phyloP scores from a whole-genome alignment of 2,888 invertebrate genomes.

The Xylota sylvarum region DNA sequence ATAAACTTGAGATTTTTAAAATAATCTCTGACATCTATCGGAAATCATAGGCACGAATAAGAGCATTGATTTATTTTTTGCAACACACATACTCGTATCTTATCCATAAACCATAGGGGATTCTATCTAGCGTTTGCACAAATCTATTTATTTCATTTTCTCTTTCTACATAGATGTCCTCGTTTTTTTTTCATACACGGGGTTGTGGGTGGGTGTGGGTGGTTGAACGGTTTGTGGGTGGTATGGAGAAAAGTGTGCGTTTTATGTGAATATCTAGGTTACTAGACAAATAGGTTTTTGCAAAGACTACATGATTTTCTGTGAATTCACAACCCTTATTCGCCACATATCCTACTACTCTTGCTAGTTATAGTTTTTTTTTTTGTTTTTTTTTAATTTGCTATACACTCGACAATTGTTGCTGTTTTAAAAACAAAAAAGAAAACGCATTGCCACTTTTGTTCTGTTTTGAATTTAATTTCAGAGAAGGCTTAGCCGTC shows the following conservation, averaged over 20 bases:
- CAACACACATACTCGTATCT: not conserved
- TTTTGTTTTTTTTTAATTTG: not conserved
- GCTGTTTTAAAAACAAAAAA: conserved; percentile 9
- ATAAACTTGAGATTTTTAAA: not conserved
- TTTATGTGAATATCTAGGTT: conserved; percentile 12
- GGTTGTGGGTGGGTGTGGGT: too few species aligned
- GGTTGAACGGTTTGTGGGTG: too few species aligned
- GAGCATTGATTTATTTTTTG: not conserved
- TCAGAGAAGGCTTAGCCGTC: not conserved
- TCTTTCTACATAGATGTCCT: conserved; percentile 2
- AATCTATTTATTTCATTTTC: not conserved
- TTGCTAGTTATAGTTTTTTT: not conserved
- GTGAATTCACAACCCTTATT: conserved; percentile 2
- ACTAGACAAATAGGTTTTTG: conserved; percentile 16
- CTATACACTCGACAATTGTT: conserved; percentile 47
- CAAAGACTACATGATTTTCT: not conserved
- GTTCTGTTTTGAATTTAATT: conserved; percentile 10
- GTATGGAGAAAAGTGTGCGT: too few species aligned
- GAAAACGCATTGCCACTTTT: not conserved
- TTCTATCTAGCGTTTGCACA: not conserved
- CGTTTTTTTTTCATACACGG: too few species aligned
- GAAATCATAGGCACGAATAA: not conserved
- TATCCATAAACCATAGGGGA: not conserved
- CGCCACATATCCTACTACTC: not conserved
- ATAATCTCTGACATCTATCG: not conserved